Base-by-base conservation (phyloP, 2,797 vertebrate species). In the Parauchenoglanis punctatus region DNA sequence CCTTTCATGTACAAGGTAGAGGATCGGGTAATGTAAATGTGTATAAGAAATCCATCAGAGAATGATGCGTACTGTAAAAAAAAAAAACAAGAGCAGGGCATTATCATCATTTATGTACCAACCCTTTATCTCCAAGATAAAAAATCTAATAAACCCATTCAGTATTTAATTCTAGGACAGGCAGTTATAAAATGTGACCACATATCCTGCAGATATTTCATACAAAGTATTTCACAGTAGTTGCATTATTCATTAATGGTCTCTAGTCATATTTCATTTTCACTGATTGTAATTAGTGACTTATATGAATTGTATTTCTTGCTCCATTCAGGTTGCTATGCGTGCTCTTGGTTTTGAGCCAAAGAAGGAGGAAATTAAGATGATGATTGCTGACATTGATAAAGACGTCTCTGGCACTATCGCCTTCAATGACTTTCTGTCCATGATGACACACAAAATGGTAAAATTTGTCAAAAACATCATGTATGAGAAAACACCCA, bases 301-400 rank as follows among this genome's bases (percentile, higher is more conserved):
- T 25, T 17, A 12, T 56, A 15, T 61, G 15, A 15, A 5, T 25
- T 17, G 18, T 56, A 15, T 56, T 23, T 77, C 31, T 68, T 56
- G 4, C 31, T 81, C 84, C 4, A 61, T 52, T 78, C 93, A 99
- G 98, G 98, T 99, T 91, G 97, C 97, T 0, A 97, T 99, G 97
- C 95, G 96, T 75, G 98, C 99, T 70, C 95, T 99, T 35, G 97
- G 98, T 56, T 99, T 99, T 95, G 97, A 99, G 91, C 97, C 98
- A 46, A 99, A 98, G 95, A 99, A 98, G 90, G 98, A 99, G 89
- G 98, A 99, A 92, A 95, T 99, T 84, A 98, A 95, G 93, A 97
- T 97, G 91, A 96, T 99, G 97, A 95, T 97, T 87, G 94, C 96
- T 86, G 97, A 98, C 88, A 93, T 97, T 20, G 96, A 98, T 90